These are phyloP conservation scores for Neoarius graeffei DNA, from an alignment of 2,113 vertebrate genomes.

Conservation along the genomic window DNA sequence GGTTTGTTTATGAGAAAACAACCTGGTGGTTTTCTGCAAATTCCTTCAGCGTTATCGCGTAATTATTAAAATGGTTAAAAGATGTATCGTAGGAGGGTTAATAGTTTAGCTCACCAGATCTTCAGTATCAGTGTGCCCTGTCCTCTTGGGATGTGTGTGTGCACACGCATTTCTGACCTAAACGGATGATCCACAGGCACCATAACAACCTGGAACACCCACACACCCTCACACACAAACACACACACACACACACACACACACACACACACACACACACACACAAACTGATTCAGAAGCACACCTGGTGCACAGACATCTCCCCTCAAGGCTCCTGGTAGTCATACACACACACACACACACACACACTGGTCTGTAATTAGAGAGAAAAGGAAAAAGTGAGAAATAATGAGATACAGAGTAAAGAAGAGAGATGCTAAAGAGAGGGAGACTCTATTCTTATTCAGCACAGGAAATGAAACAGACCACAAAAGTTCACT, in stretches of 20 bases:
- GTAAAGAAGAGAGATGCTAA: background rate
- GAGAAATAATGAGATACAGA: constrained; percentile 11
- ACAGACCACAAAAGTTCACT: constrained; percentile 42
- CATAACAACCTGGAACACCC: constrained; percentile 6
- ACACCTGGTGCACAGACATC: constrained; percentile 73
- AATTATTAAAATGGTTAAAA: too few species aligned
- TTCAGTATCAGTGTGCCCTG: constrained; percentile 18
- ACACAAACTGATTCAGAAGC: constrained; percentile 33
- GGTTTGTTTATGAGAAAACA: too few species aligned
- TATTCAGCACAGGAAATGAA: constrained; percentile 58
- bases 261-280: constrained; percentile 5
- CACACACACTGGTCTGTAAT: constrained; percentile 69
- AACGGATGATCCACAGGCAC: constrained; percentile 14
- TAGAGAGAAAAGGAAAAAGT: constrained; percentile 55
- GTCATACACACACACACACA: constrained; percentile 32
- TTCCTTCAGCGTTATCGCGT: too few species aligned
- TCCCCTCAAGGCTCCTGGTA: constrained; percentile 9
- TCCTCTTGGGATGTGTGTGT: constrained; percentile 24
- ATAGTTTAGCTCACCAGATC: constrained; percentile 41
- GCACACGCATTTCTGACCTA: background rate
- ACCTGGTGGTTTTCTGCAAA: too few species aligned
- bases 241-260: constrained; percentile 11
- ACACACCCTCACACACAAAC: constrained; percentile 3
- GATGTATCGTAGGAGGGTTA: too few species aligned
- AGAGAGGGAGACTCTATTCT: constrained; percentile 49